phyloP scores from a whole-genome alignment of 2,797 vertebrate species.

The Coregonus ussuriensis region DNA sequence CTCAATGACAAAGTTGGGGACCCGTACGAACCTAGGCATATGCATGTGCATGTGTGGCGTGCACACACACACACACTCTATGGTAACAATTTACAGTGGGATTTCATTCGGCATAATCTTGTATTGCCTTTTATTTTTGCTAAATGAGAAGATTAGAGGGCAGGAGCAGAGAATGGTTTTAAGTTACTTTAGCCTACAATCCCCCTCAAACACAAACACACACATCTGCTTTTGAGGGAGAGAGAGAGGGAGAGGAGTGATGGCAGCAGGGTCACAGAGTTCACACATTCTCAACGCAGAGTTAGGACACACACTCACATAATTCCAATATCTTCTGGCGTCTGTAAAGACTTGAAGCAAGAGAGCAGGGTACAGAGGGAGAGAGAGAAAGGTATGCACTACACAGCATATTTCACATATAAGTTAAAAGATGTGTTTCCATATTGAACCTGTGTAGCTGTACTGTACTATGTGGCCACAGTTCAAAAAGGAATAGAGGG shows the following conservation, averaged over 20 bases:
- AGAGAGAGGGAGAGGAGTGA: neutral
- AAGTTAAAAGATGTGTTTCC: too few relatives aligned
- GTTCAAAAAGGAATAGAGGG: too few relatives aligned
- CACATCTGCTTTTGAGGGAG: neutral
- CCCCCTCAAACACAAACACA: constrained; percentile 15
- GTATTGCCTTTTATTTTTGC: neutral
- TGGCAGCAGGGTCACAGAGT: constrained; percentile 14
- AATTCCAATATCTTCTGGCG: neutral
- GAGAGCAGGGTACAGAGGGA: neutral
- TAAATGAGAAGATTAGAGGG: constrained; percentile 28
- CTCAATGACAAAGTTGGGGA: too few relatives aligned
- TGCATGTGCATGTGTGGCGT: too few relatives aligned
- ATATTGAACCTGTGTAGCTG: too few relatives aligned
- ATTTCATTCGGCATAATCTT: constrained; percentile 1
- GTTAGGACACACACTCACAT: neutral
- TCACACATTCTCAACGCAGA: constrained; percentile 7
- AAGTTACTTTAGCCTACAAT: constrained; percentile 17
- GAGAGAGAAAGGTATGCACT: neutral
- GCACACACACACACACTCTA: neutral
- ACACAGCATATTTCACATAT: too few relatives aligned
- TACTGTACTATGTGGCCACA: too few relatives aligned
- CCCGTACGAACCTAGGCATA: too few relatives aligned
- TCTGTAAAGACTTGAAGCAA: constrained; percentile 1
- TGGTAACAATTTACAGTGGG: neutral
- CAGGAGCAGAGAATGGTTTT: constrained; percentile 16